Percentiles rank a stretch among this genome's conserved stretches.
These are phyloP conservation scores for Phrynosoma platyrhinos DNA, from an alignment of 2,113 vertebrate species.

Conservation along the genomic window DNA sequence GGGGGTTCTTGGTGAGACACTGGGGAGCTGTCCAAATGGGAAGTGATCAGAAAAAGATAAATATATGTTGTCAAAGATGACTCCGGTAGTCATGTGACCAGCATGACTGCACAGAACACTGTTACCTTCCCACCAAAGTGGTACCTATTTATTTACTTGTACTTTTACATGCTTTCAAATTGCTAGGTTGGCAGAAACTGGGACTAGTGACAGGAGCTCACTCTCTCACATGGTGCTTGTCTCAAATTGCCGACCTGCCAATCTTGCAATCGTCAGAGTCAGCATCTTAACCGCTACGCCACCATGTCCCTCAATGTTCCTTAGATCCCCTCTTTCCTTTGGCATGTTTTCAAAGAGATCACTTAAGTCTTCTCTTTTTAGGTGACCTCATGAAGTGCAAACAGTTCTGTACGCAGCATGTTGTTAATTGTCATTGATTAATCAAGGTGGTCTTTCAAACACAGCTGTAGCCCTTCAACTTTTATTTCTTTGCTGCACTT, in stretches of 20 bases:
- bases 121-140: too few relatives aligned
- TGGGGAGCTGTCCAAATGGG: neutral
- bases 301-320: neutral
- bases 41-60: neutral
- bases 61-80: too few relatives aligned
- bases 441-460: slow-evolving; percentile 41
- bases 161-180: too few relatives aligned
- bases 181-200: too few relatives aligned
- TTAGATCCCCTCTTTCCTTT: neutral
- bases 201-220: too few relatives aligned
- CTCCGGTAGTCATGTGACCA: too few relatives aligned
- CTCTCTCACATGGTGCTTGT: too few relatives aligned
- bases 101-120: too few relatives aligned
- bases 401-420: slow-evolving; percentile 3
- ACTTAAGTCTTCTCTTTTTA: slow-evolving; percentile 29
- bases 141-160: too few relatives aligned
- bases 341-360: slow-evolving; percentile 30
- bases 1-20: neutral
- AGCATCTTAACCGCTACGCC: too few relatives aligned
- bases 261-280: too few relatives aligned
- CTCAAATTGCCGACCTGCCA: too few relatives aligned
- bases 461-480: slow-evolving; percentile 20
- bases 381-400: neutral
- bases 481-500: slow-evolving; percentile 15
- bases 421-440: neutral